A percentile compares a stretch with the other conserved stretches of the same genome.
Conservation (phyloP, 2,797 vertebrate genomes). For the Eulemur rubriventer region DNA sequence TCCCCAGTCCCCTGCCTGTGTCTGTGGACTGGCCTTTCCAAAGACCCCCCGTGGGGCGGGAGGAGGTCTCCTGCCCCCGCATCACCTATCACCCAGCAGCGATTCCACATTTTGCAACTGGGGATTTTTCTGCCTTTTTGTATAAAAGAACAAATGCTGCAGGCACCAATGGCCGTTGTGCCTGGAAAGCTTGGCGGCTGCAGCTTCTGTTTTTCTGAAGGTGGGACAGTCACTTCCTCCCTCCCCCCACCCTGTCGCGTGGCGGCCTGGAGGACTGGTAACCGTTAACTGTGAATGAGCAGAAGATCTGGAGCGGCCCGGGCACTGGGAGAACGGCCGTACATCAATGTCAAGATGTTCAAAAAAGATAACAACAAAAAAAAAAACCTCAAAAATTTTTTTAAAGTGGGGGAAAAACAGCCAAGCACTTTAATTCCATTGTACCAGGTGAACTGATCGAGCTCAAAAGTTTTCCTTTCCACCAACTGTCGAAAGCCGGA, state of each 20-base stretch:
- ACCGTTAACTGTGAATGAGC: slow-evolving; percentile 85
- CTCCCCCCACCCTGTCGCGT: background rate
- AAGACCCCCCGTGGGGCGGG: background rate
- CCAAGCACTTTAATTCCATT: slow-evolving; percentile 86
- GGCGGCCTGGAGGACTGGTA: slow-evolving; percentile 75
- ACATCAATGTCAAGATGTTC: background rate
- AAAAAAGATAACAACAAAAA: background rate
- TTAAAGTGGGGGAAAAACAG: slow-evolving; percentile 72
- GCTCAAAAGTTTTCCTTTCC: slow-evolving; percentile 84
- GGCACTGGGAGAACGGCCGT: background rate
- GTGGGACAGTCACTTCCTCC: background rate
- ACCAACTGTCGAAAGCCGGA: slow-evolving; percentile 85
- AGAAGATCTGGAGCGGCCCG: background rate
- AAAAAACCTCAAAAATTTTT: background rate
- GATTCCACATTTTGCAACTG: background rate
- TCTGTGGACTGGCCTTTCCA: slow-evolving; percentile 60
- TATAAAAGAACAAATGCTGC: background rate
- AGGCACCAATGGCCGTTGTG: background rate
- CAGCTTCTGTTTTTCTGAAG: slow-evolving; percentile 26
- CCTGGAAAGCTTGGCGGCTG: background rate
- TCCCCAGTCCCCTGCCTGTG: fast-evolving
- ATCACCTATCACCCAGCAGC: background rate
- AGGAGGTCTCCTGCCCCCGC: too few species aligned
- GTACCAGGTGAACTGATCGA: slow-evolving; percentile 85
- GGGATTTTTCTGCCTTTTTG: slow-evolving; percentile 37